Evolutionary conservation across 2,888 invertebrate species (phyloP), one percentile per base, ranked within the genome.

Genomic region (Dasysyrphus albostriatus): DNA sequence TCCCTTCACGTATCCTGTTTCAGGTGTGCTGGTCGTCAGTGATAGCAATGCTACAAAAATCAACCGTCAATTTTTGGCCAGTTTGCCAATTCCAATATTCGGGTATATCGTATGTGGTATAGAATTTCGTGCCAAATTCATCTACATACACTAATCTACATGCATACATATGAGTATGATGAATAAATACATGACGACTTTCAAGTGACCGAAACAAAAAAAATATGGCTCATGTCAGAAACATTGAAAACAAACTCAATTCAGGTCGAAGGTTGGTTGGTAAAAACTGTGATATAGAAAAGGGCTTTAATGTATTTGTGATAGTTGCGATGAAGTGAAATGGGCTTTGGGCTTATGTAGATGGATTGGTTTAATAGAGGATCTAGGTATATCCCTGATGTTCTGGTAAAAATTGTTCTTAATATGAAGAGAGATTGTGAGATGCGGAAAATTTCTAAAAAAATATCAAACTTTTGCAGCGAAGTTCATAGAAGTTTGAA

Each of bases 1-100:
- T 32, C 14, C 34, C 56, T 9, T 10, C 37, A 39, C 37, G 19
- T 59, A 39, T 58, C 37, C 19, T 39, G 12, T 8, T 39, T 19
- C 24, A 34, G 61, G 24, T 14, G 9, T 69, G 37, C 24, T 44
- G 29, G 14, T 39, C 19, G 54, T 16, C 24, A 32, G 44, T 67
- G 74, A 63, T 79, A 83, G 74, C 34, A 34, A 32, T 70, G 49
- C 70, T 80, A 39, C 80, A 65, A 80, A 75, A 75, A 84, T 84
- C 80, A 80, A 84, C 70, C 83, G 70, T 42, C 58, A 70, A 70
- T 70, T 80, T 74, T 29, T 69, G 83, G 49, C 58, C 69, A 59
- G 78, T 58, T 82, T 72, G 65, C 77, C 67, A 73, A 73, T 74
- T 78, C 19, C 16, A 65, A 61, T n/a, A n/a, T 61, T 32, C 29